Percentiles rank a stretch among this genome's conserved stretches.
Evolutionary conservation across 2,113 vertebrate genomes (phyloP).

Genomic region (Rhizomys pruinosus): DNA sequence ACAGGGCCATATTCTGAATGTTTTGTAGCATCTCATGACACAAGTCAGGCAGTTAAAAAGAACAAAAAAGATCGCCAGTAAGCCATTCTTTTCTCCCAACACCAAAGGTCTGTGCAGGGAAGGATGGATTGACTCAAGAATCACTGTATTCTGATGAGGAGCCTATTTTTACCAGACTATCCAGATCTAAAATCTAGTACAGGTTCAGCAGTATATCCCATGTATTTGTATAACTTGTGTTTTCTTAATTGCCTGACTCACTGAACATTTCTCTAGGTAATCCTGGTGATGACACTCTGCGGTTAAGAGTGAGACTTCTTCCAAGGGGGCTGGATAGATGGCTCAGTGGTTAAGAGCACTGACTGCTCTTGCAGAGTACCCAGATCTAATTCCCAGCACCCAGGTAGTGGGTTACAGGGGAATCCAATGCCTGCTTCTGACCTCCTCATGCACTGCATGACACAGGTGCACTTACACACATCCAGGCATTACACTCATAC

Average conservation of each 20-base stretch:
- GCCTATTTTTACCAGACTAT: neutral
- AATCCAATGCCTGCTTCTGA: too few relatives aligned
- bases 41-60: neutral
- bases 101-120: neutral
- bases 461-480: too few relatives aligned
- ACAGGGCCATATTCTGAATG: neutral
- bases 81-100: neutral
- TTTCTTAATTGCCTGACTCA: neutral
- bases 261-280: neutral
- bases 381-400: too few relatives aligned
- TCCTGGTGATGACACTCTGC: neutral
- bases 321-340: too few relatives aligned
- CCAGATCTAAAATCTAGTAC: neutral
- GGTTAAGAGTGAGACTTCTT: neutral
- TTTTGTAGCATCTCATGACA: neutral
- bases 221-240: slow-evolving; percentile 4
- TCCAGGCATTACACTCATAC: too few relatives aligned
- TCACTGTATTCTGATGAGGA: neutral
- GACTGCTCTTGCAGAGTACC: too few relatives aligned
- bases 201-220: neutral
- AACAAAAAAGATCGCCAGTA: neutral
- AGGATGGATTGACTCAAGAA: neutral
- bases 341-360: too few relatives aligned
- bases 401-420: too few relatives aligned
- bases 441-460: too few relatives aligned